Conservation (phyloP, 1,140 invertebrate species). For the Yoshiicerus persimilis region DNA sequence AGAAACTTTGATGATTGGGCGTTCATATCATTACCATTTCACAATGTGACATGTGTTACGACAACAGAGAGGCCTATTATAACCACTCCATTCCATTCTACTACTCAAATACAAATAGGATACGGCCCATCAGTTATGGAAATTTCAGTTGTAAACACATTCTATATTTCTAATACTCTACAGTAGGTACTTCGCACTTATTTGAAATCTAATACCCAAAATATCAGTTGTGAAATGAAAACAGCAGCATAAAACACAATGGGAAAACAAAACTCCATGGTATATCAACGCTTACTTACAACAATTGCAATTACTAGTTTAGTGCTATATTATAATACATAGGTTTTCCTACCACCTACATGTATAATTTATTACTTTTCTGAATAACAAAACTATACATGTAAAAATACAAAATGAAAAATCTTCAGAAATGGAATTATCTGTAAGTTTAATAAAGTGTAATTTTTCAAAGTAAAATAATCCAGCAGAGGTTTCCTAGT, state of each 20-base stretch:
- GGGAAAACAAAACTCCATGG: background rate
- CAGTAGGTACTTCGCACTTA: background rate
- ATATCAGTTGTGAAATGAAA: background rate
- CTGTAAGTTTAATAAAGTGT: too few relatives aligned
- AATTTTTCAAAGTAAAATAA: too few relatives aligned
- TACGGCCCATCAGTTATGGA: conserved; percentile 25
- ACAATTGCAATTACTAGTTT: background rate
- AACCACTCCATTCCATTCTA: background rate
- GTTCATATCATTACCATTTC: conserved; percentile 24
- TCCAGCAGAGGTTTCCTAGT: too few relatives aligned
- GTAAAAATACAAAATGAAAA: too few relatives aligned
- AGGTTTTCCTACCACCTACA: too few relatives aligned
- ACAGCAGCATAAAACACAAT: background rate
- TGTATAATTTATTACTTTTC: too few relatives aligned
- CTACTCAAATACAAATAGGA: background rate
- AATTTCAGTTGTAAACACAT: background rate
- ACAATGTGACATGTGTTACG: conserved; percentile 29
- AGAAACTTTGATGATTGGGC: conserved; percentile 26
- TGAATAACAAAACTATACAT: too few relatives aligned
- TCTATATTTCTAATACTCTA: background rate
- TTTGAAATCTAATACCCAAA: background rate
- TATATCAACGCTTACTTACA: background rate
- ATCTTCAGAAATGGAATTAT: too few relatives aligned
- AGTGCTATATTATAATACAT: too few relatives aligned
- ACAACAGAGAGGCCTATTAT: background rate